Percentiles rank a stretch among this genome's conserved stretches.
These are phyloP conservation scores for Mellilla xanthometata DNA, from an alignment of 2,888 invertebrate species.

Conservation along the genomic window DNA sequence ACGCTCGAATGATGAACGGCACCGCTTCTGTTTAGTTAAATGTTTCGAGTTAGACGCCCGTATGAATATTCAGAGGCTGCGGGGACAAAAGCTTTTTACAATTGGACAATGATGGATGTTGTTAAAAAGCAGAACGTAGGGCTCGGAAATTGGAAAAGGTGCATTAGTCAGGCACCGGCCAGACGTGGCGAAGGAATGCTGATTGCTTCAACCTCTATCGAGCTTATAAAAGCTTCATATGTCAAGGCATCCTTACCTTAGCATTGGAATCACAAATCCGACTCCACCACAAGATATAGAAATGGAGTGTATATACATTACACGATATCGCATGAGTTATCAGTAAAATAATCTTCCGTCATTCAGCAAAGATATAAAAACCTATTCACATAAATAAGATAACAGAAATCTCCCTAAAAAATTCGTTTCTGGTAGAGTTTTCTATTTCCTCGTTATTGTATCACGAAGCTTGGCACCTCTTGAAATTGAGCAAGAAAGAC, in stretches of 20 bases:
- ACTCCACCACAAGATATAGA: too few relatives aligned
- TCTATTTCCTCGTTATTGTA: constrained; percentile 3
- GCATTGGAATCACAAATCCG: too few relatives aligned
- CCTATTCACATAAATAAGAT: too few relatives aligned
- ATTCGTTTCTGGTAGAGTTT: too few relatives aligned
- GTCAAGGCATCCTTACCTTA: too few relatives aligned
- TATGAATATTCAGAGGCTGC: constrained; percentile 50
- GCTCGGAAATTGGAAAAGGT: constrained; percentile 76
- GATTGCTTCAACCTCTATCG: too few relatives aligned
- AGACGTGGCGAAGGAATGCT: constrained; percentile 5
- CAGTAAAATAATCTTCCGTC: too few relatives aligned
- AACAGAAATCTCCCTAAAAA: too few relatives aligned
- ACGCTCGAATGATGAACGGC: constrained; percentile 31
- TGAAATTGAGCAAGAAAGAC: constrained; percentile 11
- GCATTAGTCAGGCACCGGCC: constrained; percentile 42
- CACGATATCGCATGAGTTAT: too few relatives aligned
- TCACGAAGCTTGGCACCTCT: background rate
- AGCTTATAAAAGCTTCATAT: too few relatives aligned
- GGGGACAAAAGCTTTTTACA: constrained; percentile 59
- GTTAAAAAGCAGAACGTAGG: constrained; percentile 61
- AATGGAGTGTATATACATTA: too few relatives aligned
- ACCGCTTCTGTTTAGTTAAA: constrained; percentile 38
- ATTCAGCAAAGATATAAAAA: too few relatives aligned
- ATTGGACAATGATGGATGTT: constrained; percentile 74
- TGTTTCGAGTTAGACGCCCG: constrained; percentile 43